Base-by-base conservation (phyloP, 2,888 invertebrate genomes). In the Junonia oenone region DNA sequence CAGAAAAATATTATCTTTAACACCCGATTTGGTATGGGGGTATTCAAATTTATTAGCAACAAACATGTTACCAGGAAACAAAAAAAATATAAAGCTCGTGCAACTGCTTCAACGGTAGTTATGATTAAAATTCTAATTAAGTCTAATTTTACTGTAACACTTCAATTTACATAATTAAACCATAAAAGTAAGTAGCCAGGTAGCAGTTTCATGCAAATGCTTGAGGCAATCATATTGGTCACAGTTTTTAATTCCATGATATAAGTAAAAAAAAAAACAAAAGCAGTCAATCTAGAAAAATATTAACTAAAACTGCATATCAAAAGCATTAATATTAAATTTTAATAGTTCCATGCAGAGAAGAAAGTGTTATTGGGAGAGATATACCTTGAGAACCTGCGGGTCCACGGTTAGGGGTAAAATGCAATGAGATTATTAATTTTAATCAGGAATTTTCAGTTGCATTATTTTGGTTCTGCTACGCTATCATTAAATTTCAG, bases 341-440 rank as follows among this genome's bases (percentile, higher is more conserved):
- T 37, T 52, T 53, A 61, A 55, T 61, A 80, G 75, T 66, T 62
- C 67, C 90, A 90, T 90, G 89, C 90, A 83, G 82, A 84, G 81
- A 73, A 85, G 82, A 81, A 73, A 81, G 82, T 86, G 77, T 86
- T 86, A 88, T 82, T 81, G 86, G 88, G 88, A 88, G 70, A 83
- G 75, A 84, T 88, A 83, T 90, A 91, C 91, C 91, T 91, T 91
- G 85, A 91, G 91, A 90, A 91, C 91, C 91, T 91, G 90, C 86
- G 73, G 89, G 85, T 91, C 91, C 91, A 66, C 81, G 87, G 87
- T 88, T 73, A 83, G 79, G 83, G 87, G 78, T 86, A 78, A 87
- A 90, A 90, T 86, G 89, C 85, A 89, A 89, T 80, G 78, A 81
- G 67, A 85, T 81, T 68, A 87, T 89, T 86, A 87, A 85, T 89